Conservation (phyloP, 2,888 invertebrate species). For the Phyto melanocephala region DNA sequence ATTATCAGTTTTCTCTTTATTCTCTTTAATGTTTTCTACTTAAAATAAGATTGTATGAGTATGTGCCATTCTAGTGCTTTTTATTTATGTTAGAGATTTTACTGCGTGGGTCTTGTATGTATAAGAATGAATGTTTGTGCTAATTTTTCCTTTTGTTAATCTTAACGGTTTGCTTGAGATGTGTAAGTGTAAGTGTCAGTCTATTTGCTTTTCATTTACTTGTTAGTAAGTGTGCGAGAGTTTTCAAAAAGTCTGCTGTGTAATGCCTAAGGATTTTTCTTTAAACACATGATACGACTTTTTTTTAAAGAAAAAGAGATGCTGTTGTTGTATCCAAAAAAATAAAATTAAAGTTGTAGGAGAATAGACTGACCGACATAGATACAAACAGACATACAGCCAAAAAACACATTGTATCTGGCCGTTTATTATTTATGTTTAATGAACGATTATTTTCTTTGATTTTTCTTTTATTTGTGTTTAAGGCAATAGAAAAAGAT, state of each 20-base stretch:
- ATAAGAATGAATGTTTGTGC: background rate
- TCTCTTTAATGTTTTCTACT: background rate
- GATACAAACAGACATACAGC: background rate
- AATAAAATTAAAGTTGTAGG: constrained; percentile 10
- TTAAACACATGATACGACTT: background rate
- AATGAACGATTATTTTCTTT: background rate
- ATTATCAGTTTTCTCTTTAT: background rate
- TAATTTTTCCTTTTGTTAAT: constrained; percentile 43
- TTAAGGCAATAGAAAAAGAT: background rate
- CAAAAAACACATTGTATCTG: no score
- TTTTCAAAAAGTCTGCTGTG: background rate
- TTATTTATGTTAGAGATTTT: background rate
- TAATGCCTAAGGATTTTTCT: background rate
- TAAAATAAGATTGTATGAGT: background rate
- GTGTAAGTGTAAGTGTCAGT: background rate
- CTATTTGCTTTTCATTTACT: background rate
- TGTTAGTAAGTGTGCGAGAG: background rate
- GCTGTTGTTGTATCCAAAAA: background rate
- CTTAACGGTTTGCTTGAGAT: background rate
- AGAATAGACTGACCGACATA: background rate
- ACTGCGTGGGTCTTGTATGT: background rate
- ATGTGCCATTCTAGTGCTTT: background rate
- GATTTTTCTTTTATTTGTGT: background rate
- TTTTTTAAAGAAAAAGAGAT: background rate
- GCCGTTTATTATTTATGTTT: background rate